These are phyloP conservation scores for Microplitis manilae DNA, from an alignment of 2,888 invertebrate genomes.

Conservation along the genomic window DNA sequence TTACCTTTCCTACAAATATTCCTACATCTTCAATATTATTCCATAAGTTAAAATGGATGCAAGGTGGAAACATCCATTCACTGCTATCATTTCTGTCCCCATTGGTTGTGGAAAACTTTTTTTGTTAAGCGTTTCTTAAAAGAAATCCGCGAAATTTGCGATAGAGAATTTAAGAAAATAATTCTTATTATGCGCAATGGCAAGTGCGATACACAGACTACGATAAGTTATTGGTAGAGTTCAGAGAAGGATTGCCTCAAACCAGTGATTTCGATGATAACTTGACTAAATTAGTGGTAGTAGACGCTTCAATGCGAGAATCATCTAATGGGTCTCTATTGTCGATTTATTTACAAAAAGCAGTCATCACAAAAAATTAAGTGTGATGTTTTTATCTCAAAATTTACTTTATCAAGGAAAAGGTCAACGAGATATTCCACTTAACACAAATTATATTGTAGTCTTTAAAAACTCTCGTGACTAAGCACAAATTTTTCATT, in stretches of 20 bases:
- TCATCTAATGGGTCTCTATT: conserved; percentile 19
- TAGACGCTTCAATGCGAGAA: conserved; percentile 29
- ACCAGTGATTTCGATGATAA: conserved; percentile 28
- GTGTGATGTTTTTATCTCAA: conserved; percentile 36
- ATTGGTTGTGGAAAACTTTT: conserved; percentile 27
- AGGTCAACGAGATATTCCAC: conserved; percentile 42
- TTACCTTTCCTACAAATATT: too few relatives aligned
- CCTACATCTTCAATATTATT: neutral
- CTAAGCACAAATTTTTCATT: conserved; percentile 42
- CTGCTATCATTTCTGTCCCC: conserved; percentile 28
- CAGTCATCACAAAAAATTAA: conserved; percentile 45
- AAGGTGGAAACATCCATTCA: conserved; percentile 41
- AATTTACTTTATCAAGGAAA: conserved; percentile 33
- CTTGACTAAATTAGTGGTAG: conserved; percentile 20
- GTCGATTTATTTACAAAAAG: conserved; percentile 23
- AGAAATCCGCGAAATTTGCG: neutral
- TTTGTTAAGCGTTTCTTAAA: conserved; percentile 26
- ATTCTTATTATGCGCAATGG: conserved; percentile 46
- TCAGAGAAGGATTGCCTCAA: conserved; percentile 38
- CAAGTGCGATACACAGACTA: conserved; percentile 29
- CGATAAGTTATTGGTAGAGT: conserved; percentile 29
- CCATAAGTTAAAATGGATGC: conserved; percentile 25
- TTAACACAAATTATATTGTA: conserved; percentile 44
- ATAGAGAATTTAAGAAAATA: conserved; percentile 39
- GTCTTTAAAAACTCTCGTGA: conserved; percentile 46